Base-by-base conservation (phyloP, 2,888 invertebrate genomes). In the Poecilobothrus nobilitatus region DNA sequence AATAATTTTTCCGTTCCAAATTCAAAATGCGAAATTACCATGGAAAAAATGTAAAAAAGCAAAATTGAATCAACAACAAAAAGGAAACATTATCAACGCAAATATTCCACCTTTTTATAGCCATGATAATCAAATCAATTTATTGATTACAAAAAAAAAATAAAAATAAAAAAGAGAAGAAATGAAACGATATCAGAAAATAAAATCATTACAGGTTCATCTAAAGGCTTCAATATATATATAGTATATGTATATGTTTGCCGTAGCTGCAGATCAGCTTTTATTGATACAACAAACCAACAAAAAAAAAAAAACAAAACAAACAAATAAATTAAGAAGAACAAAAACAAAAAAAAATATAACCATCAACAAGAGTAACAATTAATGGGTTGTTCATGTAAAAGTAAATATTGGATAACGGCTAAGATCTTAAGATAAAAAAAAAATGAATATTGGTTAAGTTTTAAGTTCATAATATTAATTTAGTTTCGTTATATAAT, bases 391-490 rank as follows among this genome's bases (percentile, higher is more conserved):
- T 53, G 53, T 53, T 53, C 53, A 53, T 53, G 53, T 53, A 53
- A 53, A 53, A 53, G 53, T 53, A 53, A 53, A 53, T 53, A 53
- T 53, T 53, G 53, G 53, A 53, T 53, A 53, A 53, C 53, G 53
- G 53, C 53, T 53, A 18, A 53, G 53, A 53, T 53, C 53, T 53
- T 53, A 53, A 53, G 53, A 53, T 53, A 53, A 53, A 37, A 10
- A 27, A 27, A 37, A 37, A 53, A 12, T 53, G 53, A 53, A 53
- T 53, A 15, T 53, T 53, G 53, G 53, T 53, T 53, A 18, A 18
- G 53, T 41, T 41, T 27, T 27, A 27, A 12, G 37, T 37, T 37
- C 37, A 27, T 27, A 27, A 27, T 27, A 27, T 27, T 27, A 27
- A 27, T 27, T 27, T 27, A 27, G 27, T 27, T 27, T 27, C 5